Evolutionary conservation across 1,140 invertebrate genomes (phyloP).

Genomic region (Calycopis cecrops): DNA sequence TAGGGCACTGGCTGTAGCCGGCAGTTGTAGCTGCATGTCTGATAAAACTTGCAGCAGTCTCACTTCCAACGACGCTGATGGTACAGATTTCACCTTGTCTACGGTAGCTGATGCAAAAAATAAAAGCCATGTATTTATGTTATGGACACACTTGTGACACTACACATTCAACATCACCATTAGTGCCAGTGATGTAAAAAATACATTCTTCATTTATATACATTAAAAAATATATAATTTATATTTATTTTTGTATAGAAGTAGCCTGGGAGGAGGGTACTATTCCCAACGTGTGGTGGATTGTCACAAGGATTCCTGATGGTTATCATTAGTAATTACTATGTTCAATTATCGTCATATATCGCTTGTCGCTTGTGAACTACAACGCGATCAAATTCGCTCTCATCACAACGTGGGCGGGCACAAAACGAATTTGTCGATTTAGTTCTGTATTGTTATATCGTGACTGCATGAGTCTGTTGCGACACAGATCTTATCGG

Average conservation of each 20-base stretch:
- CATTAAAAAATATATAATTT: no score
- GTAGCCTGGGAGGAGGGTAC: no score
- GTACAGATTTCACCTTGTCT: conserved; percentile 52
- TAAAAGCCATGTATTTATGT: background rate
- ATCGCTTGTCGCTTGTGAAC: conserved; percentile 7
- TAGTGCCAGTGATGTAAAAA: no score
- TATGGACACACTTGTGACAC: background rate
- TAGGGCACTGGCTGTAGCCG: conserved; percentile 77
- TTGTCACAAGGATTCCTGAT: no score
- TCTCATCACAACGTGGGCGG: conserved; percentile 8
- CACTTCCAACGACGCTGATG: conserved; percentile 76
- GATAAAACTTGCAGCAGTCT: conserved; percentile 84
- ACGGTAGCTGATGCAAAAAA: conserved; percentile 56
- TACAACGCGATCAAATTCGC: background rate
- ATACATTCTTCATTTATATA: no score
- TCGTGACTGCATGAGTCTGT: conserved; percentile 9
- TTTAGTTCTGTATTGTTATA: conserved; percentile 16
- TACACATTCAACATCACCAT: background rate
- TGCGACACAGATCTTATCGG: conserved; percentile 15
- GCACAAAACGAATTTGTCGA: conserved; percentile 12
- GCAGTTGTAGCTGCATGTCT: conserved; percentile 85
- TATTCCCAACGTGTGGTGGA: no score
- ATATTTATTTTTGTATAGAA: no score
- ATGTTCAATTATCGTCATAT: no score
- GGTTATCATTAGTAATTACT: no score